Conservation (phyloP, 2,888 invertebrate genomes). For the Lutraria lutraria region DNA sequence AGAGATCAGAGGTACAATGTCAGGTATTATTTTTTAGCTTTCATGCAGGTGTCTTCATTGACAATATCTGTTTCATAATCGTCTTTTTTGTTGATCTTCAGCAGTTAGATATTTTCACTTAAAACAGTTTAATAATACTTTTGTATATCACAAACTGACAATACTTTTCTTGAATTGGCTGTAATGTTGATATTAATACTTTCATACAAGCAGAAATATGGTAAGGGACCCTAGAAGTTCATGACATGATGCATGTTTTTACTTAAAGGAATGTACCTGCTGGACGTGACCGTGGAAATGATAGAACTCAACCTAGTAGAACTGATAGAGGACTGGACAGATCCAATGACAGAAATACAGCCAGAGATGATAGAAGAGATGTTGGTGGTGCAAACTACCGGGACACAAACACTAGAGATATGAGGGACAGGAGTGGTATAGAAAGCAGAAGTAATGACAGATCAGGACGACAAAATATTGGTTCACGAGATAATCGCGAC, state of each 20-base stretch:
- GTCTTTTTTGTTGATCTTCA: no score
- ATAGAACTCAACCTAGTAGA: constrained; percentile 22
- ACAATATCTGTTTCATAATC: no score
- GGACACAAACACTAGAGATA: constrained; percentile 60
- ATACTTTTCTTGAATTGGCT: no score
- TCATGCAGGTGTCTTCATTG: background rate
- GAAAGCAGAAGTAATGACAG: constrained; percentile 60
- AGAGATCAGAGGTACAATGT: constrained; percentile 68
- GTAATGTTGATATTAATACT: no score
- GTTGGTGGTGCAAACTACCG: constrained; percentile 50
- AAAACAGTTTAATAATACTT: no score
- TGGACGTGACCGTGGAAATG: constrained; percentile 49
- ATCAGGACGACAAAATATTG: constrained; percentile 56
- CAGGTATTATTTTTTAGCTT: background rate
- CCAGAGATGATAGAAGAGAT: constrained; percentile 63
- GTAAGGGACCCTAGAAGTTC: no score
- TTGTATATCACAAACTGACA: no score
- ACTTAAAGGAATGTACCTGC: constrained; percentile 34
- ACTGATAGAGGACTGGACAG: constrained; percentile 44
- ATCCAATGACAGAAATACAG: constrained; percentile 26
- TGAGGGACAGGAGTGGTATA: constrained; percentile 49
- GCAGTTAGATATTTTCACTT: no score
- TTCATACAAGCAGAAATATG: no score
- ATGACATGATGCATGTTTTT: background rate
- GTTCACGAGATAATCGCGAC: constrained; percentile 51